Conservation (phyloP, 2,888 invertebrate genomes). For the Crematogaster levior region DNA sequence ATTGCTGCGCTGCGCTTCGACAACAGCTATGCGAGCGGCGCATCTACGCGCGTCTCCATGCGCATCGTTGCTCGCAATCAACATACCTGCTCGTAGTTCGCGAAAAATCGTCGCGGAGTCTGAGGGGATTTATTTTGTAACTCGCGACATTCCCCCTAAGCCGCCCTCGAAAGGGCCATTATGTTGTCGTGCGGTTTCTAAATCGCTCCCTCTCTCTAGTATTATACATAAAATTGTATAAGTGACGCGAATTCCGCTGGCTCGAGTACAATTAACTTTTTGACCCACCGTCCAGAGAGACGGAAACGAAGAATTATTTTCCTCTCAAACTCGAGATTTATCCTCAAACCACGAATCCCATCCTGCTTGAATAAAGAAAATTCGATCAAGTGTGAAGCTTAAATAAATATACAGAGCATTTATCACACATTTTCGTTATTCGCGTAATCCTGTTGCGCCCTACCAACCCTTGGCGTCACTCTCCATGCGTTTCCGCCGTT, state of each 20-base stretch:
- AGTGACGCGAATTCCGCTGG: neutral
- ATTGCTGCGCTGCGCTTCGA: conserved; percentile 67
- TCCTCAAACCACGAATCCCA: neutral
- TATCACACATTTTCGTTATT: conserved; percentile 46
- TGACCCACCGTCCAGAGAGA: neutral
- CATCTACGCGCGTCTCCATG: conserved; percentile 67
- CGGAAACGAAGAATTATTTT: neutral
- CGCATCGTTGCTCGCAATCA: conserved; percentile 76
- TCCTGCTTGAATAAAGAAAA: neutral
- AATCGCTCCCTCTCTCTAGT: neutral
- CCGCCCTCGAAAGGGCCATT: neutral
- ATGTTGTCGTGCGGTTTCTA: neutral
- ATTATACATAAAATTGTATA: neutral
- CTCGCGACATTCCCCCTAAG: conserved; percentile 62
- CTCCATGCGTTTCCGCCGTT: conserved; percentile 39
- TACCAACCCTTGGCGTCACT: conserved; percentile 31
- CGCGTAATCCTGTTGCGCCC: conserved; percentile 17
- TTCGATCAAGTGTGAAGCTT: neutral
- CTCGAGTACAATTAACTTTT: neutral
- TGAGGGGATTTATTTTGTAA: conserved; percentile 76
- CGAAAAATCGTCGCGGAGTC: conserved; percentile 65
- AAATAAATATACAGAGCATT: neutral
- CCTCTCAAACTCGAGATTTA: neutral
- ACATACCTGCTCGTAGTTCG: conserved; percentile 69
- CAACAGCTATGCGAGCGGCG: conserved; percentile 67